phyloP scores from a whole-genome alignment of 2,797 vertebrate genomes.

The Darevskia mixta region DNA sequence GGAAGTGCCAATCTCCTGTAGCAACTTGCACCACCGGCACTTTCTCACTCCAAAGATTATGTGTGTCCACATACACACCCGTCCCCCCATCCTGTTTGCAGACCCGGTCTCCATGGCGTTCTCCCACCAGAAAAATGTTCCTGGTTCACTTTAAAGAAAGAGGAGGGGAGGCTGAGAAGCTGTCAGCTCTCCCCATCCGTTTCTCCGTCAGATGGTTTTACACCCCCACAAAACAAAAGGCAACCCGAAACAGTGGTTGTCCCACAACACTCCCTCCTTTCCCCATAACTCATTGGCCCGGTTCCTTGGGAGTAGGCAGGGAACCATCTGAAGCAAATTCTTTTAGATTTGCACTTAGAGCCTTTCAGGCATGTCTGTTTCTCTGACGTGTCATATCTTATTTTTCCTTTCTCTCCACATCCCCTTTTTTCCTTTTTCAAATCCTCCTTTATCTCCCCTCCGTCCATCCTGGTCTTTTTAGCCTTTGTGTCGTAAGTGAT shows the following conservation, averaged over 20 bases:
- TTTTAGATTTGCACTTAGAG: background rate
- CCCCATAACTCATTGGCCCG: background rate
- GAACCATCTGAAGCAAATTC: conserved; percentile 20
- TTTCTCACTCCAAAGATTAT: conserved; percentile 50
- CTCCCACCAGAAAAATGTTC: conserved; percentile 69
- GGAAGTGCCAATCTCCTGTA: conserved; percentile 51
- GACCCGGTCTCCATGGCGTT: conserved; percentile 65
- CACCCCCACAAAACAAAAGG: background rate
- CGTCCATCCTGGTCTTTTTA: background rate
- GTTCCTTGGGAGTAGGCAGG: background rate
- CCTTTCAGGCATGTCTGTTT: background rate
- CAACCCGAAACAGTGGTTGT: background rate
- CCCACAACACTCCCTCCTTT: background rate
- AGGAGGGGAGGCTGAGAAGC: conserved; percentile 43
- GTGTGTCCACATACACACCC: conserved; percentile 36
- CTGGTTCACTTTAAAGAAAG: conserved; percentile 40
- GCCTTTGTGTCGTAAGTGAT: background rate
- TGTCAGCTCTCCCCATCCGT: conserved; percentile 52
- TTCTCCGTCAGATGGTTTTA: conserved; percentile 16
- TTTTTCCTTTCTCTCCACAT: background rate
- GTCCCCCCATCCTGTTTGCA: conserved; percentile 65
- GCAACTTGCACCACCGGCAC: conserved; percentile 63
- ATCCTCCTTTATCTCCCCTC: background rate
- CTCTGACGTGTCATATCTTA: no score
- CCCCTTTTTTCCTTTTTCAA: background rate